Percentiles rank a stretch among this genome's conserved stretches.
These are phyloP conservation scores for Hippocampus abdominalis DNA, from an alignment of 2,113 vertebrate genomes.

Conservation along the genomic window DNA sequence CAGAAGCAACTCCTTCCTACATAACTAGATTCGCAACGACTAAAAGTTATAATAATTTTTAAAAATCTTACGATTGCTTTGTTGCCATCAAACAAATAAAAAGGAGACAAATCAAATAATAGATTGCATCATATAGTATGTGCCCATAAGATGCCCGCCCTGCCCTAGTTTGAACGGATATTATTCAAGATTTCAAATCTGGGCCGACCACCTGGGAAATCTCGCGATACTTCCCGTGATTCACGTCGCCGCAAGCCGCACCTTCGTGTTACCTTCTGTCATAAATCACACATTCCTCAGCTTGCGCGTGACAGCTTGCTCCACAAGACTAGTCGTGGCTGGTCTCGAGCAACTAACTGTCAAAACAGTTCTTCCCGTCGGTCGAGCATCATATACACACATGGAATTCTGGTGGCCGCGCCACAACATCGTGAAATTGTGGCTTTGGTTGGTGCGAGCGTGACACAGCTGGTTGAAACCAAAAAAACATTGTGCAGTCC, in stretches of 20 bases:
- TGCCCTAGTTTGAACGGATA: too few species aligned
- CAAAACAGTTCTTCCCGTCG: neutral
- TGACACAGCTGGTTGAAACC: neutral
- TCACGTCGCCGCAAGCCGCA: neutral
- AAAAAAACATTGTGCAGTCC: neutral
- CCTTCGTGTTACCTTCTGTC: neutral
- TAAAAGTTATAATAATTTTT: too few species aligned
- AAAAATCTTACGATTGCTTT: neutral
- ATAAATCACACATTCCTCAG: constrained; percentile 3
- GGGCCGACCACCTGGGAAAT: neutral
- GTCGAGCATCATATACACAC: neutral
- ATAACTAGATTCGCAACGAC: too few species aligned
- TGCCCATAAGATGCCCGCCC: too few species aligned
- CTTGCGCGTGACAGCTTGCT: neutral
- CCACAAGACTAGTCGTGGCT: neutral
- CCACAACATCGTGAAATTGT: neutral
- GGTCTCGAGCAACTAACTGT: neutral
- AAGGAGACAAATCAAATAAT: too few species aligned
- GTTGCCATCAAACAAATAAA: neutral
- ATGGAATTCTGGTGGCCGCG: neutral
- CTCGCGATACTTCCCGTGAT: neutral
- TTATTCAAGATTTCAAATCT: neutral
- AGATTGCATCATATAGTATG: too few species aligned
- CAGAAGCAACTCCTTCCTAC: too few species aligned
- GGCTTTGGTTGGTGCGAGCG: neutral